Evolutionary conservation across 2,113 vertebrate species (phyloP), one percentile per base, ranked within the genome.

Genomic region (Emydocephalus ijimae): DNA sequence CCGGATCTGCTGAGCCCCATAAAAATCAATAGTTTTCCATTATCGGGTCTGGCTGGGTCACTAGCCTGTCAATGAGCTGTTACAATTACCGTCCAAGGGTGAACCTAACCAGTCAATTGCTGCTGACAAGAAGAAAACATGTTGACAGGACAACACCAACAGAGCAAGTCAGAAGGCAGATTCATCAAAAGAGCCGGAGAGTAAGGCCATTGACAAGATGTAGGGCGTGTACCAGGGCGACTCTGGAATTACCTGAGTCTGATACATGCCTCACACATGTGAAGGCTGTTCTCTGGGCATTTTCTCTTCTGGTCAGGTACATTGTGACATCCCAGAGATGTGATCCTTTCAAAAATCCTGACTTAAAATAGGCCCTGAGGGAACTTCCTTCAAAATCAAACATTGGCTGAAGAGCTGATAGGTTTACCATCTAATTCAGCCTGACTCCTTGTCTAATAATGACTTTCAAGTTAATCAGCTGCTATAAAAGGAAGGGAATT

Each of bases 21-120:
- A 96, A 98, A 98, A 99, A 99, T 99, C 99, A 98, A 99, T 99
- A 99, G 97, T 98, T 99, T 99, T 99, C 98, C 98, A 99, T 99
- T 99, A 99, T 98, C 97, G 97, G 98, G 98, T 99, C 98, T 96
- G 97, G 98, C 98, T 97, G 98, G 99, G 99, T 99, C 99, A 99
- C 98, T 98, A 97, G 98, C 98, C 98, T 99, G 99, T 99, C 99
- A 99, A 98, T 99, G 99, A 99, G 98, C 98, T 98, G 98, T 99
- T 98, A 99, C 98, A 98, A 97, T 98, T 96, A 95, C 97, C 94
- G 97, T 97, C 96, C 98, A 98, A 95, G 98, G 98, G 98, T 98
- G 98, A 99, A 98, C 97, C 97, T 95, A 98, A 98, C 98, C 98
- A 98, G 98, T 98, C 98, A 97, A 98, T 98, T 97, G 98, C 98